Base-by-base conservation (phyloP, 2,113 vertebrate genomes). In the Vidua chalybeata region DNA sequence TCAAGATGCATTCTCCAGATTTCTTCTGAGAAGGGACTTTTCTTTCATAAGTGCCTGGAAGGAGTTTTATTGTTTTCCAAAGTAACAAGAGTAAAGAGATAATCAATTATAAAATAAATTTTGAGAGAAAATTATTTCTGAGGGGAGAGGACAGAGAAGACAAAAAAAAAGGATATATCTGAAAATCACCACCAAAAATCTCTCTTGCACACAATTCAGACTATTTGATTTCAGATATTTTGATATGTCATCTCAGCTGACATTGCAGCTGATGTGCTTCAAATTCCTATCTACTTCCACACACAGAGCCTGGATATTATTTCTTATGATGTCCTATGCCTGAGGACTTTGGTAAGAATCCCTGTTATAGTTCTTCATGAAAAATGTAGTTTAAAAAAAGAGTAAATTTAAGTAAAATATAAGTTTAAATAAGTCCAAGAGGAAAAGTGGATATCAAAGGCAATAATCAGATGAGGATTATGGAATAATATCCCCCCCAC, bases 401-500 rank as follows among this genome's bases (percentile, higher is more conserved):
- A 73, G 24, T 56, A 48, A 72, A 33, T 66, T 67, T 52, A 69
- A 30, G 14, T 62, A 37, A 51, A 89, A 61, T 49, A 2, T 16
- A 61, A 52, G 10, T 56, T 90, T 49, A 74, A 48, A 9, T 55
- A 78, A 67, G 7, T 63, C 15, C 37, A 76, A 51, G 23, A 73
- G 5, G 23, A 91, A 86, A 77, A 55, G 18, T 35, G 3, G 17
- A 8, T 66, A 84, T 35, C 35, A 76, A 81, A 84, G 37, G 10
- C 14, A 89, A 67, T 63, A 10, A 68, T 41, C 13, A n/a, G 6
- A 30, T 10, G 5, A 87, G 23, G 8, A 74, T 39, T 59, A 69
- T 81, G 37, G 27, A 67, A 35, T 52, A 0, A 1, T 55, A 4
- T 20, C 26, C 4, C 4, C 2, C 1, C 2, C 9, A 7, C 41